Evolutionary conservation across 1,140 invertebrate species (phyloP), one percentile per base, ranked within the genome.

Genomic region (Elysia chlorotica): DNA sequence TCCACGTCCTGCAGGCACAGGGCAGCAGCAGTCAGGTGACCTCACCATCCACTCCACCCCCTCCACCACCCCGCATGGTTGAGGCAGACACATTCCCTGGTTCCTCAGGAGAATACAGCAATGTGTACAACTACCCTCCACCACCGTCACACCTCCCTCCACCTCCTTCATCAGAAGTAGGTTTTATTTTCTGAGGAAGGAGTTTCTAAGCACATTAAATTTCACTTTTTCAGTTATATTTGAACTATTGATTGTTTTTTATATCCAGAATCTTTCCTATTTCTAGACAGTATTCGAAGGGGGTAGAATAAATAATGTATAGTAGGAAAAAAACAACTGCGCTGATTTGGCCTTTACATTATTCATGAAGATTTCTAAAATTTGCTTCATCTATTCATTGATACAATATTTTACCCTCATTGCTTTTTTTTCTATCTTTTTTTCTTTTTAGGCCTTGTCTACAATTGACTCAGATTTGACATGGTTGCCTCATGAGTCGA

Each of bases 1-100:
- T 86, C 21, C 71, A 80, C n/a, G 78, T 86, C 10, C 77, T 86
- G 36, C 78, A 78, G 61, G 73, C 80, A 33, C 80, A 83, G 41
- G 59, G 63, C 2, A 38, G 33, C 5, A 38, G 48, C 35, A 61
- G 59, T 21, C 59, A 62, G 35, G 25, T 63, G 28, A 71, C 69
- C 21, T 74, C 65, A 4, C 72, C 59, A 56, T 57, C 54, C 48
- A 35, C 57, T 23, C 63, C 69, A 30, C 72, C 72, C 2, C 71
- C 73, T 17, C 63, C 72, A 17, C 74, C 73, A 28, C 74, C 74
- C 28, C 56, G 74, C 6, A 69, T 74, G 57, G 63, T 41, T 36
- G 76, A 74, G 14, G 31, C 65, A 30, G 73, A 75, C 17, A 65
- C 73, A n/a, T 78, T 76, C 65, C 75, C 73, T 33, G 61, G 66